A percentile compares a stretch with the other conserved stretches of the same genome.
Evolutionary conservation across 2,888 invertebrate genomes (phyloP).

Genomic region (Yponomeuta malinellus): DNA sequence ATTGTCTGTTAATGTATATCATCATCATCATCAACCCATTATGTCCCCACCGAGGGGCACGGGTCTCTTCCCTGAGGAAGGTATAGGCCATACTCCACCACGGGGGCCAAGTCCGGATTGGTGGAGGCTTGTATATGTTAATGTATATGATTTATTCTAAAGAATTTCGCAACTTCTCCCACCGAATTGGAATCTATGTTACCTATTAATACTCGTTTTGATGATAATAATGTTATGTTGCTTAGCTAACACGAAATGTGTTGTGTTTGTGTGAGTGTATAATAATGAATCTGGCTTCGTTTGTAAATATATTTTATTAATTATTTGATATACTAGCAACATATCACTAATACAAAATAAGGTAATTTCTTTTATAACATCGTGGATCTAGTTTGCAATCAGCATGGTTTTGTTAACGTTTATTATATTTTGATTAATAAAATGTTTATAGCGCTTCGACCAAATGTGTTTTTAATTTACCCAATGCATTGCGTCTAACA

Average conservation of each 20-base stretch:
- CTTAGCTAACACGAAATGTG: background rate
- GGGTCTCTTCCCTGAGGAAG: too few species aligned
- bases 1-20: too few species aligned
- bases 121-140: too few species aligned
- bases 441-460: background rate
- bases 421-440: background rate
- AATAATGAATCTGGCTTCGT: background rate
- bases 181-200: constrained; percentile 16
- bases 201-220: background rate
- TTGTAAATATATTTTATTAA: background rate
- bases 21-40: too few species aligned
- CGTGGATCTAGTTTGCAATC: background rate
- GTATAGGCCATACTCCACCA: too few species aligned
- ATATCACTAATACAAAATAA: background rate
- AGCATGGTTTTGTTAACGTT: background rate
- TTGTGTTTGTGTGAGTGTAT: background rate
- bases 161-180: constrained; percentile 15
- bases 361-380: background rate
- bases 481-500: too few species aligned
- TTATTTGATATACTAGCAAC: background rate
- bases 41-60: too few species aligned
- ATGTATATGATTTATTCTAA: background rate
- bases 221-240: background rate
- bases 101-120: too few species aligned
- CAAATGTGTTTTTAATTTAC: background rate